Conservation (phyloP, 2,113 vertebrate genomes). For the Prunella fulvescens region DNA sequence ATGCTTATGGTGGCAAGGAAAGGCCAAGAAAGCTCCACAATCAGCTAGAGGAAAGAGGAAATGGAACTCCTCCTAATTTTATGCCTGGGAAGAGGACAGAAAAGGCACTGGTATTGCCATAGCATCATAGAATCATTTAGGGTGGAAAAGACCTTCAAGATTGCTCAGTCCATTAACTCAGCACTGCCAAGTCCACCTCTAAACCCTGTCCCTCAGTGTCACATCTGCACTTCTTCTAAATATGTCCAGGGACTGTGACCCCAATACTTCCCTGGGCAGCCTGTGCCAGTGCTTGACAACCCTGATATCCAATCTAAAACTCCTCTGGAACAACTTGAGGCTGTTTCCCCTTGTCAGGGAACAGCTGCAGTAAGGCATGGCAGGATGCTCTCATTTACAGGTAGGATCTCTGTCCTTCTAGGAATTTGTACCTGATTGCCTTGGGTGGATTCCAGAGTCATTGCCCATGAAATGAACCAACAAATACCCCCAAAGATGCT, state of each 20-base stretch:
- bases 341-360: neutral
- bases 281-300: neutral
- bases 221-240: neutral
- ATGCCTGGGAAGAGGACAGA: neutral
- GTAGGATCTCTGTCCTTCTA: neutral
- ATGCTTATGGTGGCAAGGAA: neutral
- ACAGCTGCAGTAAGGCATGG: rapidly evolving
- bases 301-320: neutral
- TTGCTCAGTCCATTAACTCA: neutral
- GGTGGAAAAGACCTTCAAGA: neutral
- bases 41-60: neutral
- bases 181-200: neutral
- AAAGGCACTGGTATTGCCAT: neutral
- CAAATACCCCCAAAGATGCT: neutral
- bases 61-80: neutral
- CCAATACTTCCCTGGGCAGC: neutral
- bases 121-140: neutral
- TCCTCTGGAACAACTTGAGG: neutral
- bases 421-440: neutral
- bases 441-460: neutral
- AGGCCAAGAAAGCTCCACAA: neutral
- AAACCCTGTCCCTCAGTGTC: neutral
- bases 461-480: neutral
- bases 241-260: rapidly evolving
- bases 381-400: neutral